Percentiles rank a stretch among this genome's conserved stretches.
These are phyloP conservation scores for Atopsyche davidsoni DNA, from an alignment of 1,140 invertebrate species.

Conservation along the genomic window DNA sequence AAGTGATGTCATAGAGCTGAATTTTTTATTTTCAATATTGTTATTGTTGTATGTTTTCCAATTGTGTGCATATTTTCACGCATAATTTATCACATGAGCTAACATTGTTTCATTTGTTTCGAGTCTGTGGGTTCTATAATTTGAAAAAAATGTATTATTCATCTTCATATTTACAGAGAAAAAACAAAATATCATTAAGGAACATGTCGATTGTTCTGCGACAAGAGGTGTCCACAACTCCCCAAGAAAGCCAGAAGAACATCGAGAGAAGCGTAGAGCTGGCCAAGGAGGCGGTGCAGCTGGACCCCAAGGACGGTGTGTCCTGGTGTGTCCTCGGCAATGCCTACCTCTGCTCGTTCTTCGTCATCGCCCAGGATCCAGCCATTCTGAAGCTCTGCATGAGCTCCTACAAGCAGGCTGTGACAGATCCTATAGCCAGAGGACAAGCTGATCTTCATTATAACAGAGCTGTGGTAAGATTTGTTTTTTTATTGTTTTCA, in stretches of 20 bases:
- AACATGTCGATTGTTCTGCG: slow-evolving; percentile 80
- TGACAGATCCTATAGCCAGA: slow-evolving; percentile 64
- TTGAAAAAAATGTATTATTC: too few species aligned
- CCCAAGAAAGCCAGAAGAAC: slow-evolving; percentile 54
- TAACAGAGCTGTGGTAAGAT: slow-evolving; percentile 76
- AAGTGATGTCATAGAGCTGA: background rate
- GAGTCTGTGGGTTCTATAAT: too few species aligned
- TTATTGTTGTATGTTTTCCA: background rate
- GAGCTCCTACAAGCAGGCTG: slow-evolving; percentile 76
- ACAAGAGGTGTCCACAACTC: slow-evolving; percentile 53
- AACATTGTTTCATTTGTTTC: too few species aligned
- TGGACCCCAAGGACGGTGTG: slow-evolving; percentile 74
- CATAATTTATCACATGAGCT: too few species aligned
- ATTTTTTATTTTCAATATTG: background rate
- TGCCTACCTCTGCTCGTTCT: slow-evolving; percentile 78
- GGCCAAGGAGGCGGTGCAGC: slow-evolving; percentile 76
- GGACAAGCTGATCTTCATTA: slow-evolving; percentile 78
- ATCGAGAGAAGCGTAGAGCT: slow-evolving; percentile 69
- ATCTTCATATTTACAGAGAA: slow-evolving; percentile 52
- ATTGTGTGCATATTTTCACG: background rate
- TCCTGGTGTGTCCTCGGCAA: slow-evolving; percentile 85
- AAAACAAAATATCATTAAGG: slow-evolving; percentile 72
- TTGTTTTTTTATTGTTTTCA: slow-evolving; percentile 15
- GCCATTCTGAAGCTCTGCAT: slow-evolving; percentile 66
- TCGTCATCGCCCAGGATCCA: slow-evolving; percentile 68